Conservation (phyloP, 2,888 invertebrate genomes). For the Volucella zonaria region DNA sequence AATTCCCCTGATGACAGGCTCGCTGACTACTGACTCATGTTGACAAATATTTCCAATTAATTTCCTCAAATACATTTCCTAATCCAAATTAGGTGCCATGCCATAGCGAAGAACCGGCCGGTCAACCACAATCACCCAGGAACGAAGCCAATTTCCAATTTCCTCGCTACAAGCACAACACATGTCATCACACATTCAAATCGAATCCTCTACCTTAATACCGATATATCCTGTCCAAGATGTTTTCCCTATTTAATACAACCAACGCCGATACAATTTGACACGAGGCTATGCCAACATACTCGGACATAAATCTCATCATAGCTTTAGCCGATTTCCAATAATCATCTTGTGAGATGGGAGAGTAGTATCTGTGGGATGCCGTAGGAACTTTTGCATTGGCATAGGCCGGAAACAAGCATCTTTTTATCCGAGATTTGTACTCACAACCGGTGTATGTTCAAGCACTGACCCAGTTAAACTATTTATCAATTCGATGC, state of each 20-base stretch:
- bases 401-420: too few relatives aligned
- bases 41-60: conserved; percentile 44
- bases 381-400: too few relatives aligned
- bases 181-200: conserved; percentile 32
- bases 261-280: background rate
- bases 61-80: conserved; percentile 28
- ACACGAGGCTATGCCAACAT: background rate
- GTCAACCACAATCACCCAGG: background rate
- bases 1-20: background rate
- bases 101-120: conserved; percentile 8
- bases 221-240: conserved; percentile 1
- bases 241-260: conserved; percentile 27
- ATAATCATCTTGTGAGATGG: background rate
- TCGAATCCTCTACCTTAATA: background rate
- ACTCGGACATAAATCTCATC: conserved; percentile 5
- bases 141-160: conserved; percentile 16
- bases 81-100: conserved; percentile 10
- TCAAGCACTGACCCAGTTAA: background rate
- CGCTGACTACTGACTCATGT: background rate
- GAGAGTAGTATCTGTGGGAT: too few relatives aligned
- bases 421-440: too few relatives aligned
- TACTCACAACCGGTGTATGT: too few relatives aligned
- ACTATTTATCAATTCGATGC: background rate
- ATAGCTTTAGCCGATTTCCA: conserved; percentile 6
- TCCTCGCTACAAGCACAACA: conserved; percentile 12